Percentiles rank a stretch among this genome's conserved stretches.
Evolutionary conservation across 2,797 vertebrate genomes (phyloP).

Genomic region (Poeciliopsis infans): DNA sequence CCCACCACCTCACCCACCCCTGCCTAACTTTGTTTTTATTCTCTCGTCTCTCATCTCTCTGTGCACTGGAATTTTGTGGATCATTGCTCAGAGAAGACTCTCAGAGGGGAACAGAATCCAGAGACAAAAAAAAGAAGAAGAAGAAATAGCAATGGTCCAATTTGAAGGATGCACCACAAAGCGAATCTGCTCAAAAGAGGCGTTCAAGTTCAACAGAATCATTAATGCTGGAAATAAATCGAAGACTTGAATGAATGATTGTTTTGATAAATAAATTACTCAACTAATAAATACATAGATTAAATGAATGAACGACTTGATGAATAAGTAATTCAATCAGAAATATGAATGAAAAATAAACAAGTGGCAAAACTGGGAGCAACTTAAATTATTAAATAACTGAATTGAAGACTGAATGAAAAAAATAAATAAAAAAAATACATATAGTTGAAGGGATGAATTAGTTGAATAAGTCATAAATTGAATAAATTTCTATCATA

Average conservation of each 20-base stretch:
- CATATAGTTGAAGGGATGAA: not conserved
- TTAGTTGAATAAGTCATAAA: not conserved
- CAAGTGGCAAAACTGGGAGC: not conserved
- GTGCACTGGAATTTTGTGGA: slow-evolving; percentile 64
- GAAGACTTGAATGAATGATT: not conserved
- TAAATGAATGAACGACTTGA: not conserved
- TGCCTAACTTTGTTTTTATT: slow-evolving; percentile 31
- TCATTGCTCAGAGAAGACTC: slow-evolving; percentile 64
- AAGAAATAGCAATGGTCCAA: slow-evolving; percentile 38
- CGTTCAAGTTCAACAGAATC: slow-evolving; percentile 49
- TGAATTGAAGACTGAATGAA: not conserved
- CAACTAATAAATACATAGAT: not conserved
- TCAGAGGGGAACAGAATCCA: slow-evolving; percentile 47
- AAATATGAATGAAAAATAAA: not conserved
- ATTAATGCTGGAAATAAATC: slow-evolving; percentile 33
- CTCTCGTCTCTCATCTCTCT: slow-evolving; percentile 50
- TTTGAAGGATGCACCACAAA: slow-evolving; percentile 55
- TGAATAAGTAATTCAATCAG: not conserved
- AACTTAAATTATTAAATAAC: not conserved
- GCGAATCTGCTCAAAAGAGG: slow-evolving; percentile 47
- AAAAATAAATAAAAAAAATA: not conserved
- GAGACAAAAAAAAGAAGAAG: slow-evolving; percentile 43
- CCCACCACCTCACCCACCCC: slow-evolving; percentile 12
- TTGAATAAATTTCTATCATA: not conserved
- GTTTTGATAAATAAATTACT: not conserved